Evolutionary conservation across 2,113 vertebrate species (phyloP), one percentile per base, ranked within the genome.

Genomic region (Furnarius figulus): DNA sequence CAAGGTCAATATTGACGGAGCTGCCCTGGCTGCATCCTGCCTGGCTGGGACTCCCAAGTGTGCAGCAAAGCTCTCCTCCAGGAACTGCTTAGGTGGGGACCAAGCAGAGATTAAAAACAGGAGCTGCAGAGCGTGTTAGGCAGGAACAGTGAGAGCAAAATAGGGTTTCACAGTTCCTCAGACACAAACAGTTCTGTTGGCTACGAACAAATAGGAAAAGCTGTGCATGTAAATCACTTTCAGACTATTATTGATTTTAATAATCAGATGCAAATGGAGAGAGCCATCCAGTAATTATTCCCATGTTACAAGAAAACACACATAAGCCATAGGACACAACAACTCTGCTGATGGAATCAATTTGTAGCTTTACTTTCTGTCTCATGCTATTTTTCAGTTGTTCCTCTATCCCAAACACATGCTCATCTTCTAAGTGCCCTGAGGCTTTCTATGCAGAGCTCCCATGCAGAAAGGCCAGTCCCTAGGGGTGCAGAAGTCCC

Each of bases 1-100:
- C 59, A 83, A 91, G 87, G 89, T 97, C 96, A 96, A 94, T 94
- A 97, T 94, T 97, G 96, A 96, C 89, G 10, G 21, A 87, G 80
- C 82, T 90, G 88, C 52, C 87, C 37, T 47, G 71, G 59, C 79
- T 91, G 84, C 77, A 79, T 81, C 58, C 85, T 89, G 90, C 79
- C 72, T 70, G 59, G 31, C 93, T 8, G 17, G 70, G 83, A 35
- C 73, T 89, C 68, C 66, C 50, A 31, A 71, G 86, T 39, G 74
- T 28, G 39, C 58, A 66, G 80, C 6, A 9, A 33, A 67, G 71
- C n/a, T 66, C 80, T 95, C 85, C 68, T 55, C 47, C 2, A 1
- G 73, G 56, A 96, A 18, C 56, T 1, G 13, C 68, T 89, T 65
- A 30, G 46, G 63, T 81, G 62, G 42, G 40, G 66, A 85, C 62